Conservation (phyloP, 2,888 invertebrate genomes). For the Pseudanteris insignis region DNA sequence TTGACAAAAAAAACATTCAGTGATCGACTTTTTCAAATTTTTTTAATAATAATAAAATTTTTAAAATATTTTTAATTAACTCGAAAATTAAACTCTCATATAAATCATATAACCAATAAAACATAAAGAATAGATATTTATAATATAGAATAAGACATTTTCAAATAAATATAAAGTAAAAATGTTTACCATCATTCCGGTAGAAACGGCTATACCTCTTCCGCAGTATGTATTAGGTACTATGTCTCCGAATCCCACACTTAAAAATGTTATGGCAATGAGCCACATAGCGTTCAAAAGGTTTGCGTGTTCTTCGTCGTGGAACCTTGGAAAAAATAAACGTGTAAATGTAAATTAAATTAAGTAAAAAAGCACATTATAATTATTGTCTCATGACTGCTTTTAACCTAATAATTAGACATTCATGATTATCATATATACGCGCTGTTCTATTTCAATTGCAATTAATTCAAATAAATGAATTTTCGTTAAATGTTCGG, state of each 20-base stretch:
- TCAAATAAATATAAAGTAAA: too few relatives aligned
- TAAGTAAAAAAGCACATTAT: conserved; percentile 25
- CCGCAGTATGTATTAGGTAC: conserved; percentile 99
- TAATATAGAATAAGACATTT: too few relatives aligned
- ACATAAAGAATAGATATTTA: background rate
- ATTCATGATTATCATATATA: too few relatives aligned
- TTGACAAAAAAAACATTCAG: too few relatives aligned
- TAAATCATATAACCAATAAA: too few relatives aligned
- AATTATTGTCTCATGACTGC: background rate
- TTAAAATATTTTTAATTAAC: background rate
- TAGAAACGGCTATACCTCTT: conserved; percentile 97
- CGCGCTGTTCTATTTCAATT: background rate
- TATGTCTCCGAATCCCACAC: conserved; percentile 99
- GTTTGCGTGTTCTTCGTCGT: conserved; percentile 98
- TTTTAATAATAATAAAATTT: background rate
- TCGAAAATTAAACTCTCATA: too few relatives aligned
- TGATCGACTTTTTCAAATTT: too few relatives aligned
- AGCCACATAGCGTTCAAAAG: conserved; percentile 99
- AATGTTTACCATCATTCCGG: conserved; percentile 99
- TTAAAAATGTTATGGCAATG: conserved; percentile 99
- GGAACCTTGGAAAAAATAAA: conserved; percentile 76
- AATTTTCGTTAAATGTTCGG: background rate
- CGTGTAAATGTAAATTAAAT: conserved; percentile 33
- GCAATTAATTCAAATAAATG: background rate
- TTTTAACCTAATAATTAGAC: too few relatives aligned